phyloP scores from a whole-genome alignment of 2,888 invertebrate species.

The Eupithecia exiguata region DNA sequence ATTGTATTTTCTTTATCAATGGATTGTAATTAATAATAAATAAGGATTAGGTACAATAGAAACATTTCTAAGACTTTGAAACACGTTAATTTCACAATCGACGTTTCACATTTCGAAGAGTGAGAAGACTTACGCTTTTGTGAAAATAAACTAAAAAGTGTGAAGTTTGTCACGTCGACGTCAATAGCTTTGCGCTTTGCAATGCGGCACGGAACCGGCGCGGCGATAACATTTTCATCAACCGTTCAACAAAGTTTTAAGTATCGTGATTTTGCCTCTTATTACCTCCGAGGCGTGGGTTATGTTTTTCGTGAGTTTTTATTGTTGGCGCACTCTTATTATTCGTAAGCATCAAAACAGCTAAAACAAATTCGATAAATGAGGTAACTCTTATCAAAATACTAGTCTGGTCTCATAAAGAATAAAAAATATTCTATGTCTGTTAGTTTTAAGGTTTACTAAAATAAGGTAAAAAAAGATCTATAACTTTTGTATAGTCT shows the following conservation, averaged over 20 bases:
- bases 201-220: conserved; percentile 14
- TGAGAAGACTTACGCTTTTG: too few species aligned
- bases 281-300: not conserved
- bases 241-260: conserved; percentile 13
- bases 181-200: conserved; percentile 14
- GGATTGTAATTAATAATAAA: too few species aligned
- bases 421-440: too few species aligned
- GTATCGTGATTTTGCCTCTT: not conserved
- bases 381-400: not conserved
- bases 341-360: not conserved
- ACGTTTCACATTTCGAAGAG: not conserved
- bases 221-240: conserved; percentile 18
- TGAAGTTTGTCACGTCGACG: conserved; percentile 11
- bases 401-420: not conserved
- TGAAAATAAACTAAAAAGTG: not conserved
- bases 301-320: not conserved
- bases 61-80: not conserved
- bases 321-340: not conserved
- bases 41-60: too few species aligned
- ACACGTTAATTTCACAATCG: not conserved
- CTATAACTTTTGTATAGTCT: too few species aligned
- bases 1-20: too few species aligned
- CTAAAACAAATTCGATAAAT: not conserved
- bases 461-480: too few species aligned
- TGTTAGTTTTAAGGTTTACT: too few species aligned